Evolutionary conservation across 2,797 vertebrate species (phyloP).

Genomic region (Myotis findleyi): DNA sequence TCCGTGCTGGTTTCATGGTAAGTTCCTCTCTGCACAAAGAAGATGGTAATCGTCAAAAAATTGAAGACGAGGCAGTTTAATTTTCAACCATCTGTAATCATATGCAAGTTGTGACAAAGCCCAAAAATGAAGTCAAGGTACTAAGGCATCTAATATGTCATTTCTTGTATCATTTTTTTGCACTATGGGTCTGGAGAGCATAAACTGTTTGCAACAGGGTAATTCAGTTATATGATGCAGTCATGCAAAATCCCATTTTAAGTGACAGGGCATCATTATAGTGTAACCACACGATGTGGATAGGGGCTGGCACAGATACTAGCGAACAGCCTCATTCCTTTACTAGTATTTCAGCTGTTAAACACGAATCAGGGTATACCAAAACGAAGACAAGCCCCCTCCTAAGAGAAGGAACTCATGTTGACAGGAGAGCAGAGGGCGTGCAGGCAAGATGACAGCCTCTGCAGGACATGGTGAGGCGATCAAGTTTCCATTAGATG

Average conservation of each 20-base stretch:
- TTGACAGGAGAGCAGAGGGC: background rate
- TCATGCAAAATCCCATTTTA: constrained; percentile 65
- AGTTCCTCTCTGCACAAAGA: constrained; percentile 22
- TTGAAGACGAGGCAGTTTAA: background rate
- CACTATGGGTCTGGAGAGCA: constrained; percentile 20
- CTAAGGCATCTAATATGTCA: constrained; percentile 3
- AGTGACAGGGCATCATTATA: constrained; percentile 60
- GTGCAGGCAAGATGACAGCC: background rate
- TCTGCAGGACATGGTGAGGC: background rate
- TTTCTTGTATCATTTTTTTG: constrained; percentile 58
- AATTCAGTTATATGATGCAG: constrained; percentile 52
- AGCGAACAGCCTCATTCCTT: background rate
- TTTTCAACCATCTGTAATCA: constrained; percentile 54
- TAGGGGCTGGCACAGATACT: background rate
- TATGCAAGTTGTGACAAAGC: constrained; percentile 47
- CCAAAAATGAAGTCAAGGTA: constrained; percentile 65
- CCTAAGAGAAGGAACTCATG: background rate
- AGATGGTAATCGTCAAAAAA: constrained; percentile 55
- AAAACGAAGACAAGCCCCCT: constrained; percentile 17
- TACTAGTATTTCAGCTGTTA: background rate
- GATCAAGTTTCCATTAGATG: background rate
- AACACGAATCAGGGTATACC: constrained; percentile 9
- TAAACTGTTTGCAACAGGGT: constrained; percentile 55
- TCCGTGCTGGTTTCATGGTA: background rate
- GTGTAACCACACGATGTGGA: constrained; percentile 44